Evolutionary conservation across 2,113 vertebrate species (phyloP).

Genomic region (Illadopsis cleaveri): DNA sequence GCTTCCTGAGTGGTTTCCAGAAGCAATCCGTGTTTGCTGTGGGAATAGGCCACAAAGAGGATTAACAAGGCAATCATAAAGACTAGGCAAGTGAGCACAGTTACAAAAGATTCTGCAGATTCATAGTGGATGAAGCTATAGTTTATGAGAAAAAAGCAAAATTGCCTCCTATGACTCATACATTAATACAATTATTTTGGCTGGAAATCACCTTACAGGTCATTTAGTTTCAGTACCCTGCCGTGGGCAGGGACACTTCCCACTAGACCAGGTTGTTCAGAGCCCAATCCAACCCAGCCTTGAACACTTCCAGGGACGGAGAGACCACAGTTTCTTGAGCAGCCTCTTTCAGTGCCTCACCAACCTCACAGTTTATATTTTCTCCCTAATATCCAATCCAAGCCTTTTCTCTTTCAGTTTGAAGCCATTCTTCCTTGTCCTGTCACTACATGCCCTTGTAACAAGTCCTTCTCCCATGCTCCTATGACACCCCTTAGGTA

Average conservation of each 20-base stretch:
- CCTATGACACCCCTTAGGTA: not conserved
- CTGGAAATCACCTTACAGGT: not conserved
- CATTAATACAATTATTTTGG: not conserved
- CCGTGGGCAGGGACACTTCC: not conserved
- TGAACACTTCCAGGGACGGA: not conserved
- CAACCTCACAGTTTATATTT: not conserved
- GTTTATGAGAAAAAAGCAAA: not conserved
- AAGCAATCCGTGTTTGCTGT: fast-evolving
- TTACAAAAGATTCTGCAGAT: not conserved
- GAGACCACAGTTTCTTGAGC: not conserved
- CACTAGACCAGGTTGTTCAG: not conserved
- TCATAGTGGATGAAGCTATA: fast-evolving
- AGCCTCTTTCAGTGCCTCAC: not conserved
- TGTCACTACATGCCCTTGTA: not conserved
- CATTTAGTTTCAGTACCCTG: not conserved
- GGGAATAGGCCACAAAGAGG: not conserved
- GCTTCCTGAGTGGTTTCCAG: not conserved
- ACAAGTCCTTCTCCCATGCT: not conserved
- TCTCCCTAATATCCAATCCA: not conserved
- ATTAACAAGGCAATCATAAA: not conserved
- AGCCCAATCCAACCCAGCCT: not conserved
- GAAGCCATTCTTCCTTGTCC: not conserved
- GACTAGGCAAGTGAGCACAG: not conserved
- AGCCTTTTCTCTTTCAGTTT: not conserved
- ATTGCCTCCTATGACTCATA: not conserved